Evolutionary conservation across 1,140 invertebrate genomes (phyloP), one percentile per base, ranked within the genome.

Genomic region (Polyergus mexicanus): DNA sequence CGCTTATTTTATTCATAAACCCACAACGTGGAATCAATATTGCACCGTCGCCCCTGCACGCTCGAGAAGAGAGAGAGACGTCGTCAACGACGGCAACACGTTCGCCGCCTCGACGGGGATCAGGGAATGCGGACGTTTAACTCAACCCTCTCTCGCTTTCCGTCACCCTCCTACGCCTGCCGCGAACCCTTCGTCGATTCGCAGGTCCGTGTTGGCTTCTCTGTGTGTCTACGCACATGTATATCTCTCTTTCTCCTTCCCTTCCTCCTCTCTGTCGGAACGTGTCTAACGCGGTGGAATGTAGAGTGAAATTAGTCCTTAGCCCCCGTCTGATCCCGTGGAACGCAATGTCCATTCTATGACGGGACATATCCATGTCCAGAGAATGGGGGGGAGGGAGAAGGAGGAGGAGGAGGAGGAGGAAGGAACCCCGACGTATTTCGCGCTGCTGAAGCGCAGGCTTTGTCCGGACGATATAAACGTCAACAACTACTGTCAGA

Each of bases 1-100:
- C 87, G 91, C 87, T 92, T 92, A 92, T 92, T 92, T 92, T 92
- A 92, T 92, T 92, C 88, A 92, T 92, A 92, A 90, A 91, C 83
- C 88, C 83, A 87, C 78, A 88, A 90, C 84, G 85, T 85, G 88
- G 72, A 91, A 92, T 92, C 91, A 91, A 92, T 92, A 92, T 92
- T 88, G 80, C 71, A 87, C 87, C 81, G 25, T 83, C 78, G 54
- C 25, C 38, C 47, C 66, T 66, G 51, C 71, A 66, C 65, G 54
- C 58, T 76, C 38, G 44, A 81, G 28, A 56, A 86, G 60, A 86
- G 60, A 88, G 85, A 80, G 68, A 62, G 60, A 69, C 60, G 83
- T 58, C 69, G 72, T 85, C 75, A 78, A 85, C 84, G 75, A 85
- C 47, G 38, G 87, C 84, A 89, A 88, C 85, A 89, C 84, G 84